Evolutionary conservation across 1,140 invertebrate genomes (phyloP).

Genomic region (Holcopasites calliopsidis): DNA sequence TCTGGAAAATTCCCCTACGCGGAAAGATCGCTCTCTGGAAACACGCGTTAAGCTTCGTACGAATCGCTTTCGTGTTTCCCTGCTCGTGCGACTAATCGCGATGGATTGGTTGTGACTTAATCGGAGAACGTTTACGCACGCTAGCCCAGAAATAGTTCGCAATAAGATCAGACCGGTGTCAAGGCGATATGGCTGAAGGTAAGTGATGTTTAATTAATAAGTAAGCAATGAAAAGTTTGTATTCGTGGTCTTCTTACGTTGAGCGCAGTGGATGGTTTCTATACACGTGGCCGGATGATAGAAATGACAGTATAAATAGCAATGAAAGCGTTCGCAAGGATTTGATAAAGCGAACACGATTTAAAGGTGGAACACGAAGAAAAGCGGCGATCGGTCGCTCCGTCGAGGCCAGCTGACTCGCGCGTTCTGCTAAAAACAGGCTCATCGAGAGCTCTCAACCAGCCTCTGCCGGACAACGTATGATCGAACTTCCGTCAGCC

Average conservation of each 20-base stretch:
- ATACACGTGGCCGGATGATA: not conserved
- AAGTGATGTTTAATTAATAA: too few relatives aligned
- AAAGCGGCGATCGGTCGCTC: not conserved
- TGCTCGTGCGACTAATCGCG: not conserved
- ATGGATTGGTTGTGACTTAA: not conserved
- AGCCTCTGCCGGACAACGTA: constrained; percentile 42
- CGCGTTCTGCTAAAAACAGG: constrained; percentile 19
- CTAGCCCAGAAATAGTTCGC: too few relatives aligned
- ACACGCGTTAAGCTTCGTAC: not conserved
- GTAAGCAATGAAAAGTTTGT: too few relatives aligned
- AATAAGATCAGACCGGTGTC: not conserved
- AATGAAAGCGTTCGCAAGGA: not conserved
- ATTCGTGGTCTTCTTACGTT: too few relatives aligned
- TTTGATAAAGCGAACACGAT: not conserved
- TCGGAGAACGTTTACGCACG: not conserved
- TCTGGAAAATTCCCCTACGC: not conserved
- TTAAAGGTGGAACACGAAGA: not conserved
- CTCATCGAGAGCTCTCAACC: not conserved
- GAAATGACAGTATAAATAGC: not conserved
- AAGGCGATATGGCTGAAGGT: not conserved
- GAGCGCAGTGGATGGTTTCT: too few relatives aligned
- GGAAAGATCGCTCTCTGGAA: not conserved
- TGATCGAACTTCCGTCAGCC: constrained; percentile 61
- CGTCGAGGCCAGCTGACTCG: not conserved
- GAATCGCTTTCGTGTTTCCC: not conserved